Percentiles rank a stretch among this genome's conserved stretches.
These are phyloP conservation scores for Ceratina calcarata DNA, from an alignment of 1,140 invertebrate species.

Conservation along the genomic window DNA sequence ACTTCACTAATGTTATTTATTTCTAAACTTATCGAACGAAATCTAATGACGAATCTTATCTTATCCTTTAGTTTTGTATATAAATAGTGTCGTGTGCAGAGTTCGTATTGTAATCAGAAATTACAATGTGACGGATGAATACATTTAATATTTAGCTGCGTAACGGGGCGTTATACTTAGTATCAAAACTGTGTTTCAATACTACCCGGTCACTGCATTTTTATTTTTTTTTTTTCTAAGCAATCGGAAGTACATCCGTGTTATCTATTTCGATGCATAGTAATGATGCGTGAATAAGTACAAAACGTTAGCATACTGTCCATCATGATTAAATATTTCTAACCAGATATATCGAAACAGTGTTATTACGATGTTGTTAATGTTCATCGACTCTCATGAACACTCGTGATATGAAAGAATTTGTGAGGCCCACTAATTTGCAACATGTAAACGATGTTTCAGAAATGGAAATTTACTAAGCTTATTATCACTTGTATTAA, in stretches of 20 bases:
- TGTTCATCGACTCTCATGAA: neutral
- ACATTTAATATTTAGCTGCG: constrained; percentile 1
- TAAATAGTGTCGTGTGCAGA: neutral
- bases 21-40: neutral
- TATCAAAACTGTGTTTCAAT: neutral
- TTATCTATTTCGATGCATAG: constrained; percentile 30
- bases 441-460: neutral
- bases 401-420: no score
- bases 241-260: neutral
- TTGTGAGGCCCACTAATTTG: constrained; percentile 6
- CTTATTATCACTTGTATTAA: constrained; percentile 9
- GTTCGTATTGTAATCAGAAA: constrained; percentile 3
- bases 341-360: constrained; percentile 4
- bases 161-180: neutral
- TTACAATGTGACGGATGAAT: constrained; percentile 3
- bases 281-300: constrained; percentile 17
- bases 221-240: constrained; percentile 14
- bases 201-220: neutral
- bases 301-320: constrained; percentile 17
- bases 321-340: constrained; percentile 1
- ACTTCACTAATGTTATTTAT: neutral
- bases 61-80: constrained; percentile 2
- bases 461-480: constrained; percentile 7
- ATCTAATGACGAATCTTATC: neutral
- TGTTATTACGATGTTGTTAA: constrained; percentile 12